Conservation (phyloP, 2,888 invertebrate species). For the Cephus pygmeus region DNA sequence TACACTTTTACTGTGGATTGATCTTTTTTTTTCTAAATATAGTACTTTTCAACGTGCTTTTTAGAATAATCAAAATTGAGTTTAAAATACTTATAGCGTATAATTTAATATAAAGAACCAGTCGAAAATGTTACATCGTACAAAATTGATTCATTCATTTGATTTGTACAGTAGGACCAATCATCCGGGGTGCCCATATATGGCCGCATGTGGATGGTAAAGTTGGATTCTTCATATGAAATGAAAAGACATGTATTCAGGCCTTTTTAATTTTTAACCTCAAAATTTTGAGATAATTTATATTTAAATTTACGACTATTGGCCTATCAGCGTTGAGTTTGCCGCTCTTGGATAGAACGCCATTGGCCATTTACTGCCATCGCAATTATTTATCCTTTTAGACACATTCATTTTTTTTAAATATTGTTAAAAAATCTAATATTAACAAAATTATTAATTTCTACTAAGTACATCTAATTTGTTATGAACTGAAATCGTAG, state of each 20-base stretch:
- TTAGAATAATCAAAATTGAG: neutral
- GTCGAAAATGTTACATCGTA: neutral
- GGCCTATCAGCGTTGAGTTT: neutral
- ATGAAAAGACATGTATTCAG: neutral
- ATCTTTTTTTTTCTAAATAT: neutral
- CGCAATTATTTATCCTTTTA: no score
- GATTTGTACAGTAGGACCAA: neutral
- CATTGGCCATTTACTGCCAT: no score
- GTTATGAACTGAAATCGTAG: no score
- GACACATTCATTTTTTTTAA: no score
- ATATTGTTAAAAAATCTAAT: no score
- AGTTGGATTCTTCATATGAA: neutral
- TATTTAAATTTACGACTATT: neutral
- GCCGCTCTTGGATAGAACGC: neutral
- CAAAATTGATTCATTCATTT: neutral
- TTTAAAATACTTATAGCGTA: neutral
- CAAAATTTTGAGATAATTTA: neutral
- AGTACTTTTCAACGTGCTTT: neutral
- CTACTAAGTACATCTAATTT: no score
- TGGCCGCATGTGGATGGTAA: neutral
- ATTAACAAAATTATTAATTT: no score
- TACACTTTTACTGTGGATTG: no score
- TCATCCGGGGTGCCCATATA: neutral
- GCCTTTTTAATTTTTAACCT: neutral
- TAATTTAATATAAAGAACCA: neutral